Percentiles rank a stretch among this genome's conserved stretches.
These are phyloP conservation scores for Pampusana beccarii DNA, from an alignment of 2,113 vertebrate species.

Conservation along the genomic window DNA sequence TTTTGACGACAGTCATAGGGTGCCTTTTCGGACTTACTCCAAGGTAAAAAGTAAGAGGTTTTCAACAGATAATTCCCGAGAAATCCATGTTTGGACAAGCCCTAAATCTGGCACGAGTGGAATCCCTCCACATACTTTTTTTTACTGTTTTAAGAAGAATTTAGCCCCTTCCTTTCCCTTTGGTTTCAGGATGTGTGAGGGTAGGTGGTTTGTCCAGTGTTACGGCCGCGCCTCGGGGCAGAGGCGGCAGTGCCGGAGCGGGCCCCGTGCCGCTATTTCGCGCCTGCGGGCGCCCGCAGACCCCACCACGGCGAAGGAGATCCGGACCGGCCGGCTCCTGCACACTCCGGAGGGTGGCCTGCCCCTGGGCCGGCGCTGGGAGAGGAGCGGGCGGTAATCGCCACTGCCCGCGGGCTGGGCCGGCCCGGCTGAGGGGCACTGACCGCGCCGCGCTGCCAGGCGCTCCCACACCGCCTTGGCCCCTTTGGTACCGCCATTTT, in stretches of 20 bases:
- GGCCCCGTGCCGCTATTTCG: neutral
- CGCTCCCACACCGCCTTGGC: rapidly evolving
- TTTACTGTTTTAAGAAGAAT: neutral
- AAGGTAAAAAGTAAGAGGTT: neutral
- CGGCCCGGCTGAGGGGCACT: rapidly evolving
- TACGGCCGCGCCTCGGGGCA: rapidly evolving
- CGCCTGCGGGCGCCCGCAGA: neutral
- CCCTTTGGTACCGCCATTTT: neutral
- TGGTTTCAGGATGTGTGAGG: neutral
- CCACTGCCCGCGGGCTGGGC: neutral
- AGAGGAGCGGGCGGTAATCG: rapidly evolving
- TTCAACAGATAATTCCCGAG: neutral
- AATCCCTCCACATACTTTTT: neutral
- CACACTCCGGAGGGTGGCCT: neutral
- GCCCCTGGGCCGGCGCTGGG: neutral
- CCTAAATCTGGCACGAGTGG: neutral
- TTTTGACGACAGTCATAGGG: neutral
- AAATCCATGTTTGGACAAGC: neutral
- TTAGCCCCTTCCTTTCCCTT: neutral
- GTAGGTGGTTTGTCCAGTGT: rapidly evolving
- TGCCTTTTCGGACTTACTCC: neutral
- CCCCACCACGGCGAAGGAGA: rapidly evolving
- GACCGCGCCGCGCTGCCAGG: no score
- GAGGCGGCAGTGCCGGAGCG: rapidly evolving
- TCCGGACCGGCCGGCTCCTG: neutral